Conservation (phyloP, 2,797 vertebrate genomes). For the Podarcis siculus region DNA sequence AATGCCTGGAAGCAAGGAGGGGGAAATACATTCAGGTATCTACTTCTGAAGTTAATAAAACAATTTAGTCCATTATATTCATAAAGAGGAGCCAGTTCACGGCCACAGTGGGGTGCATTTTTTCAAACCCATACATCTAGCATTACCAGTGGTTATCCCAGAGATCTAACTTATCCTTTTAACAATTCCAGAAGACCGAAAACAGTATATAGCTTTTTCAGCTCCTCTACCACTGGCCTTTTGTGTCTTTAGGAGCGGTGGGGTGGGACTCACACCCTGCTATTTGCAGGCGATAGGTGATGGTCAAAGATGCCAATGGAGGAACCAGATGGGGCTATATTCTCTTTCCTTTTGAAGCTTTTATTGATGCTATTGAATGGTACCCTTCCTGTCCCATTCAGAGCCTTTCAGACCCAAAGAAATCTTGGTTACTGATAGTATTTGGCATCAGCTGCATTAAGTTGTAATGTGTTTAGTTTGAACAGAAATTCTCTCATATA, state of each 20-base stretch:
- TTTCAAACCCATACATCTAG: background rate
- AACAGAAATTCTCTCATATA: background rate
- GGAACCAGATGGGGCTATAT: background rate
- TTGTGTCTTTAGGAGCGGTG: background rate
- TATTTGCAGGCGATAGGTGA: too few species aligned
- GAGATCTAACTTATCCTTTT: background rate
- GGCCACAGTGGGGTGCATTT: background rate
- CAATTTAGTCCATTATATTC: background rate
- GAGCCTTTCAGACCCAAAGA: background rate
- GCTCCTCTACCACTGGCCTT: background rate
- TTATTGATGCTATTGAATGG: background rate
- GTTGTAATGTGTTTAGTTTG: background rate
- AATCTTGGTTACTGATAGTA: background rate
- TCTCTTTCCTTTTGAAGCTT: background rate
- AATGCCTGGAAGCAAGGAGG: conserved; percentile 4
- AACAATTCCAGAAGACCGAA: background rate
- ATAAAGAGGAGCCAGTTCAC: background rate
- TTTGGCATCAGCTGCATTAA: background rate
- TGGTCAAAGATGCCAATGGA: background rate
- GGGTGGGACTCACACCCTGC: too few species aligned
- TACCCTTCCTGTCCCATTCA: too few species aligned
- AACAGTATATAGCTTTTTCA: too few species aligned
- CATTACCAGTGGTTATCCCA: background rate
- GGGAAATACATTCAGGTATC: background rate
- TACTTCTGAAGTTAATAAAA: background rate